Evolutionary conservation across 2,113 vertebrate genomes (phyloP), one percentile per base, ranked within the genome.

Genomic region (Macrotus californicus): DNA sequence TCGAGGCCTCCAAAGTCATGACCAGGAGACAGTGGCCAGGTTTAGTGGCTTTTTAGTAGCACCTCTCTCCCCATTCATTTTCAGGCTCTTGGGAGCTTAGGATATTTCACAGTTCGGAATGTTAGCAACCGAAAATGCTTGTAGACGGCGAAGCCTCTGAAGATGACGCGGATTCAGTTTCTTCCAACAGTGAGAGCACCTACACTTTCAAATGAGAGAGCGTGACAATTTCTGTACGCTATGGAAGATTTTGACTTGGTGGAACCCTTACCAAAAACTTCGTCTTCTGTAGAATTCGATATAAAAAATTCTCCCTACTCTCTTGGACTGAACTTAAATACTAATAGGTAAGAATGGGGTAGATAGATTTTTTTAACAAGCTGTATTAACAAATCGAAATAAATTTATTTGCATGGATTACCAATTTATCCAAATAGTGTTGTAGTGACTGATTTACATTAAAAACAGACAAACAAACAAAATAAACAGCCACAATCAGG

Each of bases 81-180:
- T 89, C 94, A 97, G 97, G 96, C 72, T 89, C 86, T 97, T 89
- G 79, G 85, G 95, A 94, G 73, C 59, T 59, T 90, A 66, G 46
- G 75, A 41, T 73, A 43, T 93, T 89, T 96, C 80, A 81, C 39
- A 80, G n/a, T 93, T 97, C 89, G 96, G 96, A 89, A 97, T 96
- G 92, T 95, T 93, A 98, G 97, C 97, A 96, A 92, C 94, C 98
- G 98, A 99, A 98, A 98, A 99, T 99, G 98, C 98, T 96, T 93
- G 98, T 98, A 98, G 98, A 98, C 95, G 98, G 98, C 98, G 99
- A 98, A 97, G 97, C 98, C 91, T 98, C 98, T 97, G 99, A 99
- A 98, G 99, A 99, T 64, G 98, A 98, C 97, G 98, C 94, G 94
- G 98, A 96, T 98, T 98, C 97, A 29, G 9, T 97, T 97, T 98